Conservation (phyloP, 2,113 vertebrate species). For the Orthonyx spaldingii region DNA sequence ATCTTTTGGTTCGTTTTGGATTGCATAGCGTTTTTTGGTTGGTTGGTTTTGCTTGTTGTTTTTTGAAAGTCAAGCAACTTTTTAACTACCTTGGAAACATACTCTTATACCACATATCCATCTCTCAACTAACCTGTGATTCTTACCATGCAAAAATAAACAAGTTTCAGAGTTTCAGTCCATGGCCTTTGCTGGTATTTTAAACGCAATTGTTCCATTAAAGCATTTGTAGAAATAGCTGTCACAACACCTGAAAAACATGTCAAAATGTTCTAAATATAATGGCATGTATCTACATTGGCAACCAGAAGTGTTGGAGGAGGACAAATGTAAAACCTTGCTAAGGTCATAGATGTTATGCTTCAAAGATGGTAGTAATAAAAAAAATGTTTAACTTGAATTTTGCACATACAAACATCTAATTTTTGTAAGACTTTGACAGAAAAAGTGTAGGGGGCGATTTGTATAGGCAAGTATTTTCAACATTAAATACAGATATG, state of each 20-base stretch:
- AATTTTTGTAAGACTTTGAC: neutral
- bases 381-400: neutral
- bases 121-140: neutral
- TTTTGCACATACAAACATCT: neutral
- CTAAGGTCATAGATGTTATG: neutral
- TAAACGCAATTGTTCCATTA: constrained; percentile 64
- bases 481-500: neutral
- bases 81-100: neutral
- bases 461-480: neutral
- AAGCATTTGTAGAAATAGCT: constrained; percentile 2
- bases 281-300: neutral
- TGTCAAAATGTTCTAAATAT: neutral
- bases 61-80: neutral
- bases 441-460: neutral
- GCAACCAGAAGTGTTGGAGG: neutral
- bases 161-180: constrained; percentile 80
- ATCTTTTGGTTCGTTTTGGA: neutral
- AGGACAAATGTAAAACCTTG: neutral
- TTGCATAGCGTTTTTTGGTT: neutral
- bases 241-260: constrained; percentile 33
- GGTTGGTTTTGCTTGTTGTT: neutral
- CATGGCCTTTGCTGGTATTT: constrained; percentile 81
- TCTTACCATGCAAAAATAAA: constrained; percentile 81
- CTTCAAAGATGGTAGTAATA: neutral
- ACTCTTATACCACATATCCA: neutral